These are phyloP conservation scores for Cerceris rybyensis DNA, from an alignment of 2,888 invertebrate genomes.

Conservation along the genomic window DNA sequence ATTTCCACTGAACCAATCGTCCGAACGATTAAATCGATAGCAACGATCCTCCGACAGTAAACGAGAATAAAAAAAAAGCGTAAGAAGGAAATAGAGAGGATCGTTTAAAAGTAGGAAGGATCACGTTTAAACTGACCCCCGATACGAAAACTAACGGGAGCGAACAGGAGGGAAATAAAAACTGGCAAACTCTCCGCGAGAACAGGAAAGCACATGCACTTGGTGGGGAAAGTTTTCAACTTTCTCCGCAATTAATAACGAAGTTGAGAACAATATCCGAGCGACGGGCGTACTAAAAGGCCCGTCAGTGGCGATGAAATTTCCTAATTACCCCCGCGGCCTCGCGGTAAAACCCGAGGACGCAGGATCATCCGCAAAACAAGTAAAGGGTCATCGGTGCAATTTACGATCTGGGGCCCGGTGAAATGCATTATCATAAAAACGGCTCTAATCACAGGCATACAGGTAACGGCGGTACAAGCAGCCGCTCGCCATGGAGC, in stretches of 20 bases:
- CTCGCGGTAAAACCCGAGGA: slow-evolving; percentile 40
- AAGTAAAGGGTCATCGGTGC: slow-evolving; percentile 56
- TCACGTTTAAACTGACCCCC: no score
- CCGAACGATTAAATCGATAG: no score
- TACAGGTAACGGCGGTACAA: slow-evolving; percentile 32
- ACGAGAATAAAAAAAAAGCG: no score
- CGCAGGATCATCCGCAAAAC: slow-evolving; percentile 55
- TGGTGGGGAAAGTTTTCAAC: slow-evolving; percentile 4
- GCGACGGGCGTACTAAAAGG: slow-evolving; percentile 1
- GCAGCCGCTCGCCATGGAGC: not conserved
- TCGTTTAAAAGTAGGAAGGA: no score
- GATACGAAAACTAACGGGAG: not conserved
- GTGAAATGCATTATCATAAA: slow-evolving; percentile 63
- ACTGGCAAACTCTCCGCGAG: not conserved
- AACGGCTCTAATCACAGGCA: slow-evolving; percentile 63
- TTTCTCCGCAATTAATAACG: slow-evolving; percentile 36
- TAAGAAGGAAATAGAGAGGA: no score
- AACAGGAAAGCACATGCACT: not conserved
- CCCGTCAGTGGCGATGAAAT: slow-evolving; percentile 38
- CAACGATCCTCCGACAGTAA: no score
- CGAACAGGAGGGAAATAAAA: not conserved
- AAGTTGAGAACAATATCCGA: slow-evolving; percentile 22
- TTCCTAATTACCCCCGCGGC: slow-evolving; percentile 46
- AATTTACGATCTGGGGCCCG: slow-evolving; percentile 48
- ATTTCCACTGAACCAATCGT: no score